Evolutionary conservation across 1,140 invertebrate genomes (phyloP), one percentile per base, ranked within the genome.

Genomic region (Rhagoletis pomonella): DNA sequence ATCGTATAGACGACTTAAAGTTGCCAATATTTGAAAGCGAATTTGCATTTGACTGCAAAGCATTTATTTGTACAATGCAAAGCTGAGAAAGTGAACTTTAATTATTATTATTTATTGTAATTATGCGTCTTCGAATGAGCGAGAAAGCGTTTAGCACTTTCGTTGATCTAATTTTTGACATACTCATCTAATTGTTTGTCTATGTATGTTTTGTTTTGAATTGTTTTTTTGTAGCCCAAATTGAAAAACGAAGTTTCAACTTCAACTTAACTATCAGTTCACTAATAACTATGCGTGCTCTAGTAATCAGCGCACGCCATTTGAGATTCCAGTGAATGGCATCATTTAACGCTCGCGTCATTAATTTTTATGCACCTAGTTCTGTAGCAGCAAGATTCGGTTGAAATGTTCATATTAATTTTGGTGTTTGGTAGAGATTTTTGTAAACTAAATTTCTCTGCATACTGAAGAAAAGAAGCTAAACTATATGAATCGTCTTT

Each of bases 231-330:
- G 67, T 17, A 42, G 47, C 4, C 47, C 44, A 44, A 77, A 47
- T 77, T 77, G n/a, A 77, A 47, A 77, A 77, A 29, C 69, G 44
- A 58, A n/a, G 7, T 58, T 29, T 81, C 47, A 55, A 29, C 73
- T n/a, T 6, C 6, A 55, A 55, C 47, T 29, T 19, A 50, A 9
- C 39, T 44, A 73, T 73, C 67, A 73, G 2, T 73, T 44, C 29
- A 29, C 29, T 73, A 47, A 73, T 73, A 5, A 55, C 44, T 67
- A 3, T 67, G 10, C 64, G 19, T 67, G 12, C 44, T 29, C 2
- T 44, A n/a, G 44, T 73, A 9, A 39, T 10, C 64, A 67, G 10
- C 69, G 14, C 3, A 62, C 60, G 9, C 60, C 50, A 5, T 7
- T 10, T 55, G 50, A 55, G 50, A 7, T 2, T 55, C 29, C n/a